These are phyloP conservation scores for Drosophila virilis DNA, from an alignment of 1,140 invertebrate species.

Conservation along the genomic window DNA sequence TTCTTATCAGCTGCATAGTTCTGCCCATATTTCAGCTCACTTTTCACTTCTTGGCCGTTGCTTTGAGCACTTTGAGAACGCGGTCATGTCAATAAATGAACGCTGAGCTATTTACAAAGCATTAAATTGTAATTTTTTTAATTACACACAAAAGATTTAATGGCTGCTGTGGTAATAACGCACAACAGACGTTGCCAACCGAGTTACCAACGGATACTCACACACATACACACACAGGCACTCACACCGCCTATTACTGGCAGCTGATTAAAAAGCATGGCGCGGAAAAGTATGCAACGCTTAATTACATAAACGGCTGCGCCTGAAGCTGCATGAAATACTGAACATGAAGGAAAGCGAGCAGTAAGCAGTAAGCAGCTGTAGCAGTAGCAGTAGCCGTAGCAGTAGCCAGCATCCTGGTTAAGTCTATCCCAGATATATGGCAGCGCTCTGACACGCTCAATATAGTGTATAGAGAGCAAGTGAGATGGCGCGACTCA, in stretches of 20 bases:
- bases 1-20: background rate
- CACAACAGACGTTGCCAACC: conserved; percentile 57
- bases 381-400: background rate
- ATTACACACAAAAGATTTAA: conserved; percentile 81
- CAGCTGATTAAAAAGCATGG: conserved; percentile 51
- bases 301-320: conserved; percentile 74
- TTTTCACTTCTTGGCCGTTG: conserved; percentile 13
- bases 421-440: conserved; percentile 27
- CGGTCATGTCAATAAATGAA: conserved; percentile 71
- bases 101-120: conserved; percentile 56
- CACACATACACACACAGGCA: conserved; percentile 5
- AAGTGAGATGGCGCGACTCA: conserved; percentile 22
- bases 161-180: conserved; percentile 72
- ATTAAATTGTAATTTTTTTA: conserved; percentile 81
- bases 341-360: conserved; percentile 12
- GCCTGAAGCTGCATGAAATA: conserved; percentile 23
- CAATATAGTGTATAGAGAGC: background rate
- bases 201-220: conserved; percentile 9
- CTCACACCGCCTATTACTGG: conserved; percentile 12
- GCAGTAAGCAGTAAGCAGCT: background rate
- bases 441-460: conserved; percentile 16
- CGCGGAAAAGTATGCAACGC: conserved; percentile 61
- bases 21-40: background rate
- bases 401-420: conserved; percentile 9
- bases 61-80: conserved; percentile 11